Percentiles rank a stretch among this genome's conserved stretches.
These are phyloP conservation scores for Larimichthys polyactis DNA, from an alignment of 2,113 vertebrate species.

Conservation along the genomic window DNA sequence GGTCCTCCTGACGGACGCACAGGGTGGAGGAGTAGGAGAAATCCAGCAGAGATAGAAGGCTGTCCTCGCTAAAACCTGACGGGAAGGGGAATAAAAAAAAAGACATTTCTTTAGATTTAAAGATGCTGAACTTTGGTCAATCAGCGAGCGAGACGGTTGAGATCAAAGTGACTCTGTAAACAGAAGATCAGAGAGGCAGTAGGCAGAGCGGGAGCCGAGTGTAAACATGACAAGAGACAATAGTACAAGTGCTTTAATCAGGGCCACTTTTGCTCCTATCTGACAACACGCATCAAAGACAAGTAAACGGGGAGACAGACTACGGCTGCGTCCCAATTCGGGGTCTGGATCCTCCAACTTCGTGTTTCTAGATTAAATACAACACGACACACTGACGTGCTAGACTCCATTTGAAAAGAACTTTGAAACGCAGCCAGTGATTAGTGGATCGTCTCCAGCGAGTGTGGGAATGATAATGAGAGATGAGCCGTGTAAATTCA, in stretches of 20 bases:
- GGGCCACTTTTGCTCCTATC: constrained; percentile 18
- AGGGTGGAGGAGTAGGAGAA: constrained; percentile 88
- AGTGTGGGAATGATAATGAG: constrained; percentile 9
- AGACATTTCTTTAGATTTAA: constrained; percentile 51
- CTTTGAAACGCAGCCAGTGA: constrained; percentile 4
- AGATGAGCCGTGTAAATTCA: neutral
- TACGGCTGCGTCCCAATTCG: neutral
- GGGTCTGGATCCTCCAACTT: neutral
- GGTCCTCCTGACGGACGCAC: constrained; percentile 79
- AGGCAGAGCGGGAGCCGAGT: constrained; percentile 26
- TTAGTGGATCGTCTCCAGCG: neutral
- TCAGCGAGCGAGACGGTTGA: constrained; percentile 35
- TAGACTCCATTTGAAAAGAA: neutral
- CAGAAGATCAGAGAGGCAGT: constrained; percentile 38
- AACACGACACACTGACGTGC: neutral
- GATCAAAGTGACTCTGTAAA: constrained; percentile 44
- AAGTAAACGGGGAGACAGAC: constrained; percentile 9
- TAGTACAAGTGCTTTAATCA: constrained; percentile 45
- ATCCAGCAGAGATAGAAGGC: constrained; percentile 85
- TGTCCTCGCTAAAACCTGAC: constrained; percentile 85
- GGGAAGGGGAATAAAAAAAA: neutral
- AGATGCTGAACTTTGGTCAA: constrained; percentile 12
- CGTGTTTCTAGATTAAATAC: neutral
- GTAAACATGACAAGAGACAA: constrained; percentile 30
- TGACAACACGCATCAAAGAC: constrained; percentile 38